A percentile compares a stretch with the other conserved stretches of the same genome.
Evolutionary conservation across 2,888 invertebrate genomes (phyloP).

Genomic region (Hipparchia semele): DNA sequence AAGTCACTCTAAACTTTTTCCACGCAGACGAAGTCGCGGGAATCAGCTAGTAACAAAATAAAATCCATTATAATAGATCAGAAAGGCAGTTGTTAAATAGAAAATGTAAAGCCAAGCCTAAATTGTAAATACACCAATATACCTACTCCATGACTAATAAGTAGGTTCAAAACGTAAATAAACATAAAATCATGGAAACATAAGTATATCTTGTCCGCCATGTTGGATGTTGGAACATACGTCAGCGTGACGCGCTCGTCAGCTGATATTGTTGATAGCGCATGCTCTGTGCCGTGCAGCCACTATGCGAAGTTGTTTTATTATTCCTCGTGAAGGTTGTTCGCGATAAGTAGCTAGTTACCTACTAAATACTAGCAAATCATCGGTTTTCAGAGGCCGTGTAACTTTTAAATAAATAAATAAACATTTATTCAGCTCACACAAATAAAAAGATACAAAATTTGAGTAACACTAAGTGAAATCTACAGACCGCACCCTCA

Average conservation of each 20-base stretch:
- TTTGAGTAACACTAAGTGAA: too few species aligned
- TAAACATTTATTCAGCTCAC: too few species aligned
- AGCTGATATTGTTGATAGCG: constrained; percentile 61
- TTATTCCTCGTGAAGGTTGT: constrained; percentile 40
- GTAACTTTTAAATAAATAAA: too few species aligned
- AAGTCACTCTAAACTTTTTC: too few species aligned
- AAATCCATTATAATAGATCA: too few species aligned
- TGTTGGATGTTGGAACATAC: constrained; percentile 56
- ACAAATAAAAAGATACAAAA: too few species aligned
- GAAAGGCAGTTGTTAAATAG: too few species aligned
- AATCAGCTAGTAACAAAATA: too few species aligned
- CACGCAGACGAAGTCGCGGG: not conserved
- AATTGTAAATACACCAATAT: not conserved
- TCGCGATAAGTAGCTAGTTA: constrained; percentile 16
- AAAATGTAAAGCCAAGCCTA: not conserved
- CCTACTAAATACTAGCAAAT: constrained; percentile 19
- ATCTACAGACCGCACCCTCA: too few species aligned
- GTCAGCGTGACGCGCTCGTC: constrained; percentile 68
- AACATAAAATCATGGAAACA: constrained; percentile 52
- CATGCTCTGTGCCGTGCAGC: not conserved
- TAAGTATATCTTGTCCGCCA: constrained; percentile 64
- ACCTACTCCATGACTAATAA: constrained; percentile 43
- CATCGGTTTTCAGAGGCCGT: not conserved
- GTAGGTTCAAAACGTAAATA: constrained; percentile 59
- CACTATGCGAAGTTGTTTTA: constrained; percentile 18